Evolutionary conservation across 2,888 invertebrate species (phyloP).

Genomic region (Germaria angustata): DNA sequence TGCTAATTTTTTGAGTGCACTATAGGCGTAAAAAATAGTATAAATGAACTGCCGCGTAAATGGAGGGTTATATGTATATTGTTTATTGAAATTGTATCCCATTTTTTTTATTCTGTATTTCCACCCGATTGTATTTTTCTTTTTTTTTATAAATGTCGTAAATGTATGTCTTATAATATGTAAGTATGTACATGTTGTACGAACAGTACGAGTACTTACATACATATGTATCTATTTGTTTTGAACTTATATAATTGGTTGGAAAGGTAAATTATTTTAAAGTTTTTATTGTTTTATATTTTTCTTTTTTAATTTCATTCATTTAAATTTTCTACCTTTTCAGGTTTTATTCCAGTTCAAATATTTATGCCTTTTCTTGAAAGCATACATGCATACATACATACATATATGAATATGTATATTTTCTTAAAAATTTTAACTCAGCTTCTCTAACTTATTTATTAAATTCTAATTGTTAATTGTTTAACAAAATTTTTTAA

Average conservation of each 20-base stretch:
- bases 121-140: too few species aligned
- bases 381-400: not conserved
- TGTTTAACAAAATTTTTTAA: slow-evolving; percentile 26
- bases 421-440: slow-evolving; percentile 47
- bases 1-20: not conserved
- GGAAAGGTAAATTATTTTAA: slow-evolving; percentile 52
- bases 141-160: not conserved
- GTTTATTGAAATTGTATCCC: not conserved
- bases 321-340: slow-evolving; percentile 63
- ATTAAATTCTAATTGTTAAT: slow-evolving; percentile 18
- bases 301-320: slow-evolving; percentile 58
- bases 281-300: slow-evolving; percentile 35
- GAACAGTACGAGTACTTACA: too few species aligned
- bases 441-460: slow-evolving; percentile 36
- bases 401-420: not conserved
- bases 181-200: not conserved
- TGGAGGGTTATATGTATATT: not conserved
- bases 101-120: not conserved
- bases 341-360: slow-evolving; percentile 57
- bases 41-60: not conserved
- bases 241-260: slow-evolving; percentile 20
- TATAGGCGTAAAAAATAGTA: not conserved
- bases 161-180: too few species aligned
- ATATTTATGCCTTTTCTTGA: slow-evolving; percentile 35
- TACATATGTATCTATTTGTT: not conserved